Base-by-base conservation (phyloP, 2,797 vertebrate species). In the Sebastes oblongus region DNA sequence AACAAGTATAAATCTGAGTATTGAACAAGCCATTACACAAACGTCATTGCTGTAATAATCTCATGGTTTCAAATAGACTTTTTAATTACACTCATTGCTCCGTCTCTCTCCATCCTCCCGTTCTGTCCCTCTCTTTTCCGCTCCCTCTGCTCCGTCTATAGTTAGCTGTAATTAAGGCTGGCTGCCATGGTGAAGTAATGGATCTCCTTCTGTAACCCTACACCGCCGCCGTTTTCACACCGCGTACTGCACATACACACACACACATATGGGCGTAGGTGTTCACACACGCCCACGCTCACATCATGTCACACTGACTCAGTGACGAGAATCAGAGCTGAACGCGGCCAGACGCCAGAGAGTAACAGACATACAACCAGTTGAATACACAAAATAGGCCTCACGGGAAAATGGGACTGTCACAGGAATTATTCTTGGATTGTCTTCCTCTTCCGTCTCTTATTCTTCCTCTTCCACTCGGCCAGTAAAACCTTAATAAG, bases 141-240 rank as follows among this genome's bases (percentile, higher is more conserved):
- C 59, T 85, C 79, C 82, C 87, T 86, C 75, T 39, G 73, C 89
- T 90, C 77, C 5, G 46, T 90, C 92, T 92, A 92, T 87, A 89
- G 91, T 94, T 93, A 93, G 92, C 89, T 78, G 93, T 95, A 94
- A 95, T 94, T 94, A 95, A 91, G 86, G 81, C 79, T 42, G 82
- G 90, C 91, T 92, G 92, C 85, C 89, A 87, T 66, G 80, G 85
- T 66, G 75, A 92, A 82, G 89, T 92, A 93, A 92, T 88, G 83
- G 86, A 90, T 92, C 88, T 90, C 78, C 81, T 87, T 78, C 88
- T 84, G 91, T 85, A 92, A 93, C 90, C 81, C 60, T 69, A 79
- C 88, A 70, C 81, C 22, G 78, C 72, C 10, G 32, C 81, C 61
- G 60, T 61, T 84, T 91, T 91, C 86, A 80, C 91, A 85, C 80